These are phyloP conservation scores for Oncorhynchus tshawytscha DNA, from an alignment of 2,113 vertebrate species.

Conservation along the genomic window DNA sequence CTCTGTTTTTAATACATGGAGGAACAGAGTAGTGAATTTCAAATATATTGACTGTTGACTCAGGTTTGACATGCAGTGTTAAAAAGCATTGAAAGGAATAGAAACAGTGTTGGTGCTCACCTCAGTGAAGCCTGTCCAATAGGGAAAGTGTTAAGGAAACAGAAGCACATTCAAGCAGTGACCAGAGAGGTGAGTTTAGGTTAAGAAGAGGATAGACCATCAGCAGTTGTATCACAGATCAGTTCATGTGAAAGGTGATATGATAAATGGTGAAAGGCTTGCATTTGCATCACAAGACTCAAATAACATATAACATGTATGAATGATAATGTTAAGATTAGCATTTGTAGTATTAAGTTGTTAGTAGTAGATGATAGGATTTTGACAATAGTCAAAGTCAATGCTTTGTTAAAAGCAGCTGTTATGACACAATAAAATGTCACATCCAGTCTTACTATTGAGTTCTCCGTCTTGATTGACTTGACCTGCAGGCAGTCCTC, in stretches of 20 bases:
- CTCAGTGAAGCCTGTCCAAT: slow-evolving; percentile 94
- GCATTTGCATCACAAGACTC: neutral
- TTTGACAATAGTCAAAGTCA: slow-evolving; percentile 2
- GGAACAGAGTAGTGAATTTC: neutral
- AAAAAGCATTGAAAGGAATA: neutral
- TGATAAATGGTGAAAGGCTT: slow-evolving; percentile 6
- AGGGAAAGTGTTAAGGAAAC: slow-evolving; percentile 78
- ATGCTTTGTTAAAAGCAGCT: neutral
- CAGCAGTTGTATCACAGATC: neutral
- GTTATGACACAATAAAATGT: neutral
- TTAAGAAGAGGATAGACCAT: slow-evolving; percentile 47
- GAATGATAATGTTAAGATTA: too few relatives aligned
- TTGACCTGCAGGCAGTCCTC: slow-evolving; percentile 86
- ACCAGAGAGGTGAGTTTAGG: slow-evolving; percentile 42
- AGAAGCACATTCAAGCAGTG: slow-evolving; percentile 68
- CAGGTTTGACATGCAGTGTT: slow-evolving; percentile 31
- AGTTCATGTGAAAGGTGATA: slow-evolving; percentile 23
- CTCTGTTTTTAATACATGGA: neutral
- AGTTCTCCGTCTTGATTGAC: slow-evolving; percentile 92
- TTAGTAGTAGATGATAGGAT: neutral
- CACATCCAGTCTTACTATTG: slow-evolving; percentile 81
- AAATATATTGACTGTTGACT: neutral
- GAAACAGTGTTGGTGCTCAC: slow-evolving; percentile 77
- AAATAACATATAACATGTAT: too few relatives aligned
- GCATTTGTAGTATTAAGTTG: neutral